Base-by-base conservation (phyloP, 2,113 vertebrate genomes). In the Taxidea taxus region DNA sequence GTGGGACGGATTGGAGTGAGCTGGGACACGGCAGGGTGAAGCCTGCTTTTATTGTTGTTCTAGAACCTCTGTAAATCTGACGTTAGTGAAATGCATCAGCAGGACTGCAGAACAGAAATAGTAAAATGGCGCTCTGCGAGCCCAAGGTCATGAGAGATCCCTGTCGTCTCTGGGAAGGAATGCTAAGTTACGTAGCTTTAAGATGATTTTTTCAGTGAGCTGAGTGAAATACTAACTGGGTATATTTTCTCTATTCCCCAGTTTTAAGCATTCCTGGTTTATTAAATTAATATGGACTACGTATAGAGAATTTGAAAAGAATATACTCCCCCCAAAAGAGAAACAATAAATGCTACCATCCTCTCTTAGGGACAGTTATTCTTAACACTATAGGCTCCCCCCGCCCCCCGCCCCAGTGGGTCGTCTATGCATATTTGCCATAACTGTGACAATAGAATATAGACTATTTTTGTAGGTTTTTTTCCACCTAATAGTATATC, bases 11-110 rank as follows among this genome's bases (percentile, higher is more conserved):
- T n/a, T 66, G 21, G 82, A 80, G 66, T 93, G 18, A 44, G 90
- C 97, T n/a, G 94, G 96, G 83, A 51, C 95, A 96, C 70, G 94
- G 87, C 3, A 23, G 94, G 92, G 95, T 60, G 87, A 97, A 94
- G 51, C 88, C 44, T 66, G 93, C 97, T 97, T 95, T 84, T 82
- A 74, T 78, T 51, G 96, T 96, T 97, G 39, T 90, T 92, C 56
- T n/a, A 15, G 58, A 39, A 68, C 31, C 31, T 81, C 56, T 81
- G 49, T 77, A 62, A 90, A 70, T 91, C 44, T 66, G 91, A 93
- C 44, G 83, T 95, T 25, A 93, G 88, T 72, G 81, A 96, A 97
- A 90, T 84, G 37, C 60, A 93, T 95, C 83, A 95, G n/a, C 54
- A 87, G 66, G 21, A 91, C 34, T 87, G 60, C 42, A 95, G 94